These are phyloP conservation scores for Spodoptera littoralis DNA, from an alignment of 2,888 invertebrate genomes.

Conservation along the genomic window DNA sequence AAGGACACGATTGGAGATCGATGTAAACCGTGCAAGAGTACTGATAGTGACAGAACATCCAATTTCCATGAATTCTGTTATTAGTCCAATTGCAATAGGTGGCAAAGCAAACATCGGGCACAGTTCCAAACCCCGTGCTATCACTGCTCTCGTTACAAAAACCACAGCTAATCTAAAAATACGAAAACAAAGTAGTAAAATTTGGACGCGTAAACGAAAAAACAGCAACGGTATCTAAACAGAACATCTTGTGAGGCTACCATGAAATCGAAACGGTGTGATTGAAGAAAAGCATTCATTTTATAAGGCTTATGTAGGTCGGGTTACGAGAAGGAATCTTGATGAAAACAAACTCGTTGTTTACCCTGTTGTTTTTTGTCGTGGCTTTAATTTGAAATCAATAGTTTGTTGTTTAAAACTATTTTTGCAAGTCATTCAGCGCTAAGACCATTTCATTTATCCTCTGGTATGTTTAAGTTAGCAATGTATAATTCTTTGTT, in stretches of 20 bases:
- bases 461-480: too few species aligned
- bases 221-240: slow-evolving; percentile 30
- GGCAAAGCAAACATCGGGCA: too few species aligned
- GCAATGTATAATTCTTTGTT: too few species aligned
- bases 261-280: slow-evolving; percentile 20
- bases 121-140: too few species aligned
- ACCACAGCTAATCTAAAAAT: slow-evolving; percentile 11
- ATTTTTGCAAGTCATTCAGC: background rate
- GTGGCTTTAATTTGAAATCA: slow-evolving; percentile 19
- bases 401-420: slow-evolving; percentile 1
- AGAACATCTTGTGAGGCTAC: slow-evolving; percentile 21
- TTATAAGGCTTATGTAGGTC: slow-evolving; percentile 27
- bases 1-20: too few species aligned
- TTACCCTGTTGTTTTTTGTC: slow-evolving; percentile 1
- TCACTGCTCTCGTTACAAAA: slow-evolving; percentile 4
- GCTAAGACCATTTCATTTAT: too few species aligned
- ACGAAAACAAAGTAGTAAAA: slow-evolving; percentile 22
- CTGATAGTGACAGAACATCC: too few species aligned
- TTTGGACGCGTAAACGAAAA: slow-evolving; percentile 17
- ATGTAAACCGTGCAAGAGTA: too few species aligned
- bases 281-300: slow-evolving; percentile 45
- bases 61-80: too few species aligned
- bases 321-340: slow-evolving; percentile 27
- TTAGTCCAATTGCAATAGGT: too few species aligned
- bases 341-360: slow-evolving; percentile 33